A percentile compares a stretch with the other conserved stretches of the same genome.
Conservation (phyloP, 2,888 invertebrate genomes). For the Chrysolina haemoptera region DNA sequence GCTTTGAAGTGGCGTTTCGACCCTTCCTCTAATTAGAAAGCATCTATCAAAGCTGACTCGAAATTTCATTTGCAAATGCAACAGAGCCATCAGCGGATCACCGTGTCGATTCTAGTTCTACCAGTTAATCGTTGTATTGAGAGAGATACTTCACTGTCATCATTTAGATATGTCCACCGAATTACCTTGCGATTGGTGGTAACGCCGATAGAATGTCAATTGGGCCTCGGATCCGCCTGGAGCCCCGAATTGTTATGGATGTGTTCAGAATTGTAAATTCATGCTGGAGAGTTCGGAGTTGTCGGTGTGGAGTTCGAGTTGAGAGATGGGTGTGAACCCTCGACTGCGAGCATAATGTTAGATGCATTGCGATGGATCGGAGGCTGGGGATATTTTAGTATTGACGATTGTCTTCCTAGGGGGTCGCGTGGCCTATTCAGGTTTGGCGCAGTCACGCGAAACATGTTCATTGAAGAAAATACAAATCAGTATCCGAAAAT, state of each 20-base stretch:
- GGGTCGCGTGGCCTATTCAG: no score
- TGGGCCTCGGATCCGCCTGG: conserved; percentile 53
- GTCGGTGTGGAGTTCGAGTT: neutral
- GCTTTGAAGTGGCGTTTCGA: neutral
- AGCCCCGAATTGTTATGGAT: conserved; percentile 52
- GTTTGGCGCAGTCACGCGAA: no score
- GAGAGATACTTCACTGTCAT: conserved; percentile 16
- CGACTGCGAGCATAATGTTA: conserved; percentile 14
- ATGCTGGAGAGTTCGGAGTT: conserved; percentile 23
- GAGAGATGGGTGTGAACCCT: neutral
- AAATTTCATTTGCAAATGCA: conserved; percentile 13
- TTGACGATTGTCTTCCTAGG: conserved; percentile 46
- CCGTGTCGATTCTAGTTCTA: neutral
- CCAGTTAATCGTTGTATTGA: neutral
- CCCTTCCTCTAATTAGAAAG: neutral
- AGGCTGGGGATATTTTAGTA: conserved; percentile 37
- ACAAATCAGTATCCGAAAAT: no score
- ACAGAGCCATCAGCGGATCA: conserved; percentile 4
- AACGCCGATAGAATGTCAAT: conserved; percentile 57
- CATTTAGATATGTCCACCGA: conserved; percentile 51
- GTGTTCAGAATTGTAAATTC: conserved; percentile 52
- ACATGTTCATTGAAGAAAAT: no score
- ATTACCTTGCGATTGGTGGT: conserved; percentile 56
- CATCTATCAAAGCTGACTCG: conserved; percentile 10
- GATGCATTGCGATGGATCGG: conserved; percentile 38